These are phyloP conservation scores for Mycogona germanica DNA, from an alignment of 2,888 invertebrate species.

Conservation along the genomic window DNA sequence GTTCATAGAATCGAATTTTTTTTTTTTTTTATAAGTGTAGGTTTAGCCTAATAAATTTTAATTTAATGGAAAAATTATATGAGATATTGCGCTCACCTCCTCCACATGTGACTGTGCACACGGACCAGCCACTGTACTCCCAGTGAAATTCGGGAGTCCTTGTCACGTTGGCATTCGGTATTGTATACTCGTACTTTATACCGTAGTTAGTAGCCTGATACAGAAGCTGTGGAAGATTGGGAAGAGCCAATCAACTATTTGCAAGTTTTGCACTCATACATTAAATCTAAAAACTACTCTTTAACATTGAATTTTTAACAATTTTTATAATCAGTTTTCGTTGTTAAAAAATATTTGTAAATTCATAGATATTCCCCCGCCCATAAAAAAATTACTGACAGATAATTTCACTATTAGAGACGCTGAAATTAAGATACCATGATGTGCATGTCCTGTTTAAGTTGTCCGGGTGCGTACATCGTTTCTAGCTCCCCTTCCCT, in stretches of 20 bases:
- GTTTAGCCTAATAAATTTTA: no score
- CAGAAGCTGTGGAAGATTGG: slow-evolving; percentile 43
- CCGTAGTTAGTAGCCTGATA: slow-evolving; percentile 62
- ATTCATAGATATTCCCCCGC: no score
- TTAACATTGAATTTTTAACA: no score
- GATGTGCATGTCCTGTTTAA: slow-evolving; percentile 63
- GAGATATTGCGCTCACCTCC: slow-evolving; percentile 51
- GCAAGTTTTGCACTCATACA: no score
- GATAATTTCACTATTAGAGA: no score
- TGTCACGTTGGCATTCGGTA: slow-evolving; percentile 47
- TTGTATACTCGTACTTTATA: slow-evolving; percentile 71
- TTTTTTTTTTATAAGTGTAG: no score
- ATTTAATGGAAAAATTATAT: no score
- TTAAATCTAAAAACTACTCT: no score
- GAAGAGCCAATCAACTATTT: background rate
- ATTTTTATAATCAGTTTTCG: no score
- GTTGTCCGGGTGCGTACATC: slow-evolving; percentile 66
- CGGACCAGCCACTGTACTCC: slow-evolving; percentile 67
- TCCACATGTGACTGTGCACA: slow-evolving; percentile 65
- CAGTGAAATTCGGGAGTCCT: slow-evolving; percentile 52
- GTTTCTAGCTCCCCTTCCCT: slow-evolving; percentile 65
- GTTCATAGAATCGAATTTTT: no score
- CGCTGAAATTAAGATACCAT: slow-evolving; percentile 45
- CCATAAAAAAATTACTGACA: no score
- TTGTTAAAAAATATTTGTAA: no score